Conservation (phyloP, 2,888 invertebrate species). For the Argynnis bischoffii region DNA sequence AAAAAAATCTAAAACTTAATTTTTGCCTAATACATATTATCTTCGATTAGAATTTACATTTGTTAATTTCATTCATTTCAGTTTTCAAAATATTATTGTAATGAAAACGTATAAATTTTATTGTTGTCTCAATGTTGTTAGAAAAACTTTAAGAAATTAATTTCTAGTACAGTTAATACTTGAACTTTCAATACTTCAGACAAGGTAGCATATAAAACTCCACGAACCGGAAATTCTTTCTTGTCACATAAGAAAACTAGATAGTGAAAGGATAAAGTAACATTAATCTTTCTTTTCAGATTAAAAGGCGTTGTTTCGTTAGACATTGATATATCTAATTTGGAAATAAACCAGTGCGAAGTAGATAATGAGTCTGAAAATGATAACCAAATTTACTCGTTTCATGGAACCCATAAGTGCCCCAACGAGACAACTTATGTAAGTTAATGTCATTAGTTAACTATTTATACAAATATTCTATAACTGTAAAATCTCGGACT, state of each 20-base stretch:
- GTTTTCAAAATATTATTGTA: too few species aligned
- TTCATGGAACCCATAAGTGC: conserved; percentile 95
- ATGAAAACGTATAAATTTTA: too few species aligned
- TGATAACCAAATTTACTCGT: conserved; percentile 87
- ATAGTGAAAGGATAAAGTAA: conserved; percentile 32
- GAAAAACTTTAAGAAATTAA: too few species aligned
- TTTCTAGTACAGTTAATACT: too few species aligned
- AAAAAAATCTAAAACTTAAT: too few species aligned
- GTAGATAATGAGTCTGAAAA: conserved; percentile 52
- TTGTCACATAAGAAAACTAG: conserved; percentile 14
- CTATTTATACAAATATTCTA: not conserved
- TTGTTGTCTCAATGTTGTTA: too few species aligned
- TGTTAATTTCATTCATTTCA: too few species aligned
- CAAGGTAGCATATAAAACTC: too few species aligned
- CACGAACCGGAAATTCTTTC: not conserved
- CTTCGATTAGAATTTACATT: too few species aligned
- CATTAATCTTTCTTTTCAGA: conserved; percentile 50
- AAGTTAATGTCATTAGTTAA: conserved; percentile 56
- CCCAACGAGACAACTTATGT: conserved; percentile 91
- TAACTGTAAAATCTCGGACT: too few species aligned
- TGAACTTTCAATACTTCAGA: too few species aligned
- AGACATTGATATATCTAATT: conserved; percentile 90
- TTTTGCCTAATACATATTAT: too few species aligned
- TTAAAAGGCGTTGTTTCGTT: conserved; percentile 80
- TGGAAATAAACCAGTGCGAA: conserved; percentile 95